These are phyloP conservation scores for Eidolon helvum DNA, from an alignment of 2,113 vertebrate species.

Conservation along the genomic window DNA sequence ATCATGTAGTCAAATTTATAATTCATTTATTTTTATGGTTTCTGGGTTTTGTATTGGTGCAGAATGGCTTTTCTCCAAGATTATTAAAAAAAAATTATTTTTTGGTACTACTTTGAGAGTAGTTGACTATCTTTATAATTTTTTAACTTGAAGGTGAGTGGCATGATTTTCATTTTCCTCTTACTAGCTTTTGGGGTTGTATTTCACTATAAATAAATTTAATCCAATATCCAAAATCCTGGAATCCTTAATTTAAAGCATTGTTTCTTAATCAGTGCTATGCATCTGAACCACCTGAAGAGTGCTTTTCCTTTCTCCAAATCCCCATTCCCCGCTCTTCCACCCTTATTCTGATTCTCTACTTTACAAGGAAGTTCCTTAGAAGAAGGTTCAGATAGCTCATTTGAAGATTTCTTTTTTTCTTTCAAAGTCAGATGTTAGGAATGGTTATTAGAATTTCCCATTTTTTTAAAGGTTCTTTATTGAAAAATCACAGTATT, in stretches of 20 bases:
- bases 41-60: background rate
- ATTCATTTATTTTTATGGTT: conserved; percentile 22
- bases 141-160: background rate
- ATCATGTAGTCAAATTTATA: background rate
- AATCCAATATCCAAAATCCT: background rate
- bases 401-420: background rate
- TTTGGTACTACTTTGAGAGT: background rate
- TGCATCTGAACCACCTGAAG: background rate
- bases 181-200: background rate
- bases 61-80: background rate
- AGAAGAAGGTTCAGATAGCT: background rate
- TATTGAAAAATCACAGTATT: background rate
- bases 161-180: background rate
- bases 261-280: background rate
- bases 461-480: background rate
- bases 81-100: background rate
- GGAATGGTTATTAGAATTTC: background rate
- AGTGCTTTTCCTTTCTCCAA: background rate
- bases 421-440: background rate
- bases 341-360: background rate
- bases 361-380: background rate
- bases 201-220: background rate
- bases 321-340: background rate
- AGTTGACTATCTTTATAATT: background rate
- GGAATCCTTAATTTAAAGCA: background rate